Percentiles rank a stretch among this genome's conserved stretches.
phyloP scores from a whole-genome alignment of 1,140 invertebrate genomes.

The Drosophila teissieri region DNA sequence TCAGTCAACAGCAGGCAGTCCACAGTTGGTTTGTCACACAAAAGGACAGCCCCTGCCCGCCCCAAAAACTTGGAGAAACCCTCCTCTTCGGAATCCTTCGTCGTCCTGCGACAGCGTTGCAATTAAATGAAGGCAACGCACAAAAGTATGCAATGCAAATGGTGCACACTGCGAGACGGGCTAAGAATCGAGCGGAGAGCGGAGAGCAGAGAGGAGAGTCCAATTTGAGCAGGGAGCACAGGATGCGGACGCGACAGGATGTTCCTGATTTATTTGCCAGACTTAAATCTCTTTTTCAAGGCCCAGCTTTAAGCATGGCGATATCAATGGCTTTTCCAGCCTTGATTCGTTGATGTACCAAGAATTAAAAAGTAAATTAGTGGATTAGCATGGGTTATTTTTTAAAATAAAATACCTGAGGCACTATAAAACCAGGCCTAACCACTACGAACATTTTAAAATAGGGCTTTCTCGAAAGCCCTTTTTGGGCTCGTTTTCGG shows the following conservation, averaged over 20 bases:
- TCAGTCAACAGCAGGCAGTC: constrained; percentile 54
- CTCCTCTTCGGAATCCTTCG: neutral
- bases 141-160: constrained; percentile 63
- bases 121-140: constrained; percentile 72
- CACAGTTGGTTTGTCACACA: constrained; percentile 50
- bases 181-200: constrained; percentile 46
- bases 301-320: too few relatives aligned
- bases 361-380: too few relatives aligned
- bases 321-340: neutral
- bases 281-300: neutral
- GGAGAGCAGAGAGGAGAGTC: constrained; percentile 16
- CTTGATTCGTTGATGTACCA: too few relatives aligned
- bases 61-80: constrained; percentile 8
- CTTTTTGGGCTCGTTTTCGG: too few relatives aligned
- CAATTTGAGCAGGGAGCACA: constrained; percentile 19
- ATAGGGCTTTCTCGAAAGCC: too few relatives aligned
- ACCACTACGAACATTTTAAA: neutral
- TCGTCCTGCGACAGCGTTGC: constrained; percentile 50
- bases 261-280: neutral
- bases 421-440: too few relatives aligned
- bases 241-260: neutral
- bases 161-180: constrained; percentile 26
- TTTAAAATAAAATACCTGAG: neutral
- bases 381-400: neutral
- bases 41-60: constrained; percentile 36